Base-by-base conservation (phyloP, 2,888 invertebrate genomes). In the Fragum whitleyi region DNA sequence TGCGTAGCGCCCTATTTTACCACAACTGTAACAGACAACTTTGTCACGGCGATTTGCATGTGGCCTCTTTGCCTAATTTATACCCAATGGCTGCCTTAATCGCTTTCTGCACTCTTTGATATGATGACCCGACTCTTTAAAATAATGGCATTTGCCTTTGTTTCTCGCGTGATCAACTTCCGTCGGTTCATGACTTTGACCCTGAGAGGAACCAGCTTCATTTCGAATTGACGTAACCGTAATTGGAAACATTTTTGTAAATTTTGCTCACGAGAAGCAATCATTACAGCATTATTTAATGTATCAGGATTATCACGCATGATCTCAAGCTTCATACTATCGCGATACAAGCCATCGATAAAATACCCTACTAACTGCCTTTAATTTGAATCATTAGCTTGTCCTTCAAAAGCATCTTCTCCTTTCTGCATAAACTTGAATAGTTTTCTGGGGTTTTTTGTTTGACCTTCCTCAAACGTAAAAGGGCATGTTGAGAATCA, bases 391-490 rank as follows among this genome's bases (percentile, higher is more conserved):
- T 76, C 69, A 29, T 53, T 28, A 9, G 21, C 28, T 39, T 69
- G 73, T 1, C 76, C 67, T 6, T 61, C 62, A 62, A 73, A 83
- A 21, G 74, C 74, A 67, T 79, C 79, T n/a, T 83, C 77, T 3
- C 11, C 79, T 28, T 61, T 83, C 83, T 9, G 74, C 72, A 51
- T 69, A 80, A n/a, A 77, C 68, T 29, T 79, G 79, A 23, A 79
- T 67, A 26, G 42, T 68, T 47, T 83, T 74, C 16, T 23, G 16
- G 16, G 55, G 28, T n/a, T 21, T 72, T 74, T 77, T 80, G 79
- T 51, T 39, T 72, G 9, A 71, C 70, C 55, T 77, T 75, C 29
- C 79, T 55, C 7, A 80, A 47, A 9, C 75, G 53, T 14, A 77
- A 69, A 1, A 83, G n/a, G 28, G 80, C 77, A 57, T 75, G 70